A percentile compares a stretch with the other conserved stretches of the same genome.
phyloP scores from a whole-genome alignment of 2,113 vertebrate species.

The Coracopsis vasa region DNA sequence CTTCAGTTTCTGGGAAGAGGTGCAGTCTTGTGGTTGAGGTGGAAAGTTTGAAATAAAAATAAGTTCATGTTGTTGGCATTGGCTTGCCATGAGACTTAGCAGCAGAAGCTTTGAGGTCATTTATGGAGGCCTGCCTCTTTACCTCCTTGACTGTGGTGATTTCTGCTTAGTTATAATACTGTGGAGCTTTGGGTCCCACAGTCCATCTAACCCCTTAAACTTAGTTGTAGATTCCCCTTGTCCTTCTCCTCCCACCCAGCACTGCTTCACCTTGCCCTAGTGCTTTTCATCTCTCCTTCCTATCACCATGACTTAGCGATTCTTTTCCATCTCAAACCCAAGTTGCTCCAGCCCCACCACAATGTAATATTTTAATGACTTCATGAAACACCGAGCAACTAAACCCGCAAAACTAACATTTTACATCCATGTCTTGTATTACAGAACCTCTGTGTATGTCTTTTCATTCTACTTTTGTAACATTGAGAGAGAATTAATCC shows the following conservation, averaged over 20 bases:
- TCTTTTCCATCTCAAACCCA: background rate
- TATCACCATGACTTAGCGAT: background rate
- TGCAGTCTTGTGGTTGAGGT: background rate
- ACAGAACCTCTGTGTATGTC: rapidly evolving
- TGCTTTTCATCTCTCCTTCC: background rate
- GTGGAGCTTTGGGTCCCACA: background rate
- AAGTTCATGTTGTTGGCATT: background rate
- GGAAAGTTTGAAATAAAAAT: background rate
- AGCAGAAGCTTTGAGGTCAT: background rate
- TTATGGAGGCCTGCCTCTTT: background rate
- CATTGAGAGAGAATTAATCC: background rate
- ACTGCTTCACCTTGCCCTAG: background rate
- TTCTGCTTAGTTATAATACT: background rate
- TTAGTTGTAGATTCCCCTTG: background rate
- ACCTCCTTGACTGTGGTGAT: background rate
- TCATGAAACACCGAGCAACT: background rate
- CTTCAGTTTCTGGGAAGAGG: background rate
- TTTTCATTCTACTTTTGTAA: background rate
- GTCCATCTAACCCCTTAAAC: background rate
- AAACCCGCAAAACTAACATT: background rate
- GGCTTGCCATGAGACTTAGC: background rate
- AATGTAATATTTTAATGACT: background rate
- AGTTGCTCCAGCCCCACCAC: background rate
- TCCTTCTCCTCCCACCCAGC: background rate
- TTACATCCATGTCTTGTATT: background rate